These are phyloP conservation scores for Drosophila ironensis DNA, from an alignment of 1,140 invertebrate species.

Conservation along the genomic window DNA sequence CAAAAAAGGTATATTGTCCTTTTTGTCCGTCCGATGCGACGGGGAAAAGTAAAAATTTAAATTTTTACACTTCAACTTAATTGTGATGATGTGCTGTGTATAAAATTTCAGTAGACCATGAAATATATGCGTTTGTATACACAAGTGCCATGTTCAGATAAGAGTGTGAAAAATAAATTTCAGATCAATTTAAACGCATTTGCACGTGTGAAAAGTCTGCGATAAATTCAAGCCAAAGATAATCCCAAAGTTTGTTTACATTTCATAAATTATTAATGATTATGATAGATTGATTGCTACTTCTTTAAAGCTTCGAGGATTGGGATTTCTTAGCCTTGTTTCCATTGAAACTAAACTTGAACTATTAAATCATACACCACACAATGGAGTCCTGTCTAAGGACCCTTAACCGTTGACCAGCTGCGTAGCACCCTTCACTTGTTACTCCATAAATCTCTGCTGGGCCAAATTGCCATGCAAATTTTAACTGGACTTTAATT, in stretches of 20 bases:
- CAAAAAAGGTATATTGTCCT: constrained; percentile 34
- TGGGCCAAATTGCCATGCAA: constrained; percentile 66
- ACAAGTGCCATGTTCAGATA: too few relatives aligned
- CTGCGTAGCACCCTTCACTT: constrained; percentile 3
- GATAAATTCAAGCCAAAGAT: too few relatives aligned
- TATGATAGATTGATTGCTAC: too few relatives aligned
- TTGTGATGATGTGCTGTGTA: constrained; percentile 17
- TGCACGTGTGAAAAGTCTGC: too few relatives aligned
- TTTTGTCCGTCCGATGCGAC: neutral
- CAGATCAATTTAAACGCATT: too few relatives aligned
- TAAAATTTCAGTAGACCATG: constrained; percentile 50
- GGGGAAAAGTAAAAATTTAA: constrained; percentile 37
- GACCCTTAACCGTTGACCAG: constrained; percentile 1
- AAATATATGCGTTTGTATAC: neutral
- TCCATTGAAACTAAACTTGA: too few relatives aligned
- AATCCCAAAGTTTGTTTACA: too few relatives aligned
- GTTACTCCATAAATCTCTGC: constrained; percentile 58
- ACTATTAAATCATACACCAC: constrained; percentile 15
- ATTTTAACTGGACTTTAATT: constrained; percentile 79
- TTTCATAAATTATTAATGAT: too few relatives aligned
- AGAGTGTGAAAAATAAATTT: neutral
- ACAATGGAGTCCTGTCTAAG: neutral
- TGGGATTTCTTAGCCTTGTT: too few relatives aligned
- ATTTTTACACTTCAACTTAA: constrained; percentile 29
- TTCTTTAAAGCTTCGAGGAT: too few relatives aligned